A percentile compares a stretch with the other conserved stretches of the same genome.
These are phyloP conservation scores for Melangyna quadrimaculata DNA, from an alignment of 2,888 invertebrate species.

Conservation along the genomic window DNA sequence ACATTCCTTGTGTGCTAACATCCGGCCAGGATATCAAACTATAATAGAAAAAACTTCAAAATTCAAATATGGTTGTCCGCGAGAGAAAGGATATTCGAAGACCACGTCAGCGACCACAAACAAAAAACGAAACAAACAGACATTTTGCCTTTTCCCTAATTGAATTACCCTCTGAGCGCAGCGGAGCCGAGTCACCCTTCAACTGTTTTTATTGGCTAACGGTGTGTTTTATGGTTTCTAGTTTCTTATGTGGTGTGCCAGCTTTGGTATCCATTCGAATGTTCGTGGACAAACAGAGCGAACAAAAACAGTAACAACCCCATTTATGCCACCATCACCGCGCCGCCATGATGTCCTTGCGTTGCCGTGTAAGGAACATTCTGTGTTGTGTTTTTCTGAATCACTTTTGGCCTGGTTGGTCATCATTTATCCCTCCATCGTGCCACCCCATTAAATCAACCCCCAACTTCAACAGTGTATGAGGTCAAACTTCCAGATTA, in stretches of 20 bases:
- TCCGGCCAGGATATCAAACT: constrained; percentile 27
- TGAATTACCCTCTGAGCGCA: constrained; percentile 71
- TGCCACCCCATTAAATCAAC: background rate
- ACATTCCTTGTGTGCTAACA: constrained; percentile 57
- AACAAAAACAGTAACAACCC: constrained; percentile 28
- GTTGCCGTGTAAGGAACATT: background rate
- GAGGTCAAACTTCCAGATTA: constrained; percentile 61
- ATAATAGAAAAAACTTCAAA: constrained; percentile 54
- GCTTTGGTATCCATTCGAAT: constrained; percentile 3
- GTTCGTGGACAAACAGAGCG: background rate
- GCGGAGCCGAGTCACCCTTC: constrained; percentile 77
- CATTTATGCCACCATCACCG: constrained; percentile 12
- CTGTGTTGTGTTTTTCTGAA: constrained; percentile 30
- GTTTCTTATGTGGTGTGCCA: constrained; percentile 27
- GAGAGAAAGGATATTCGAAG: background rate
- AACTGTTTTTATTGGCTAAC: constrained; percentile 77
- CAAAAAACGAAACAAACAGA: constrained; percentile 74
- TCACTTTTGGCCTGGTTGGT: background rate
- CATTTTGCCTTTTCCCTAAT: constrained; percentile 72
- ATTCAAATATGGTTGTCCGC: constrained; percentile 65
- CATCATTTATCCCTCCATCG: background rate
- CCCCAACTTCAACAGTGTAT: background rate
- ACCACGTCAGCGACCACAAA: background rate
- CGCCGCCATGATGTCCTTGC: constrained; percentile 38
- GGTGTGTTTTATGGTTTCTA: constrained; percentile 73